Evolutionary conservation across 2,113 vertebrate species (phyloP), one percentile per base, ranked within the genome.

Genomic region (Kryptolebias marmoratus): DNA sequence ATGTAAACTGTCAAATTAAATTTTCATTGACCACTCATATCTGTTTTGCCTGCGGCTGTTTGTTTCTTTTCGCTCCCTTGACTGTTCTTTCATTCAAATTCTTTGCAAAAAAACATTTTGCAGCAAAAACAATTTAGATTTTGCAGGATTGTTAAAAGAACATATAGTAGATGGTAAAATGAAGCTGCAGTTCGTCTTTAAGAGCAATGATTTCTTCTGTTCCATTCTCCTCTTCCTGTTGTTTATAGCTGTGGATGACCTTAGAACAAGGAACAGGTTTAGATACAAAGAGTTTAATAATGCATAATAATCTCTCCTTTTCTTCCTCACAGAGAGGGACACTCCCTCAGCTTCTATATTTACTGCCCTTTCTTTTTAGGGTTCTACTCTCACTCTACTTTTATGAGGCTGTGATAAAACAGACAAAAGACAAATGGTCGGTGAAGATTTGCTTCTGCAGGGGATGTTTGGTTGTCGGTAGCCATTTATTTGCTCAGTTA

Each of bases 281-380:
- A 82, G 79, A 80, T 71, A 93, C 88, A 93, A 93, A 89, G 68
- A 87, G 82, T 91, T 92, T 93, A 93, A 94, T 91, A 88, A 92
- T 87, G 89, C 90, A 66, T 83, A 68, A n/a, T n/a, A n/a, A n/a
- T 62, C 60, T 56, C 71, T 2, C 63, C 32, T 32, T 48, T 13
- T 15, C 18, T 11, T 22, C 39, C 56, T 42, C 67, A 18, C 44
- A 56, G 60, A 53, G 62, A 74, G 49, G 61, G 61, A 77, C 63
- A 61, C 58, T 22, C 65, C 71, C 56, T 66, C 54, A 63, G n/a
- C 56, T 74, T 61, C 73, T 82, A 44, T 83, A 79, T 90, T 87
- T 90, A 85, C 85, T 84, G 72, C 83, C 87, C 71, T 15, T 61
- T 88, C 79, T 27, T 67, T 93, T 92, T 89, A 93, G 76, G 77